Base-by-base conservation (phyloP, 2,888 invertebrate species). In the Junonia oenone region DNA sequence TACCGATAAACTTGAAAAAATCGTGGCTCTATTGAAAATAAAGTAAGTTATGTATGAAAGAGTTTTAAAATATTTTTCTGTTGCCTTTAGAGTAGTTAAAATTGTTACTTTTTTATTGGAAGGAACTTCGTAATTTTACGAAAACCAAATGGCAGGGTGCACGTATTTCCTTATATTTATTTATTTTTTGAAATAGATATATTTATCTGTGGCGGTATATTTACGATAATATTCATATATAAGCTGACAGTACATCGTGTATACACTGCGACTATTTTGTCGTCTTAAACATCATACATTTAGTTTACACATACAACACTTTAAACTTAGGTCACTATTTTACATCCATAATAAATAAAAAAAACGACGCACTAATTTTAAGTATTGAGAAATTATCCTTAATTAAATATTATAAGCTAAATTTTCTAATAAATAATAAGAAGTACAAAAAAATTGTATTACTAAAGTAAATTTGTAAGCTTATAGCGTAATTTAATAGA, bases 341-440 rank as follows among this genome's bases (percentile, higher is more conserved):
- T 52, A 51, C 14, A 50, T 50, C 45, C 55, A 45, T 55, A 63
- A 46, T 52, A 55, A 61, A 61, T 53, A 49, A 57, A 61, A 63
- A 65, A 65, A 60, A 19, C 9, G 38, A 40, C 65, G 52, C 57
- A 55, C 26, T 54, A 50, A 33, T 40, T 54, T 56, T 58, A 64
- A 65, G 59, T 54, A 61, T 58, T 58, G 56, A 67, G 54, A 64
- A 62, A 64, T 40, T 40, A 40, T 19, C 11, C 38, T 40, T 40
- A 38, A 11, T 38, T 19, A 19, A 40, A 62, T 54, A 45, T 49
- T 54, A 62, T 57, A 49, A 55, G 56, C 26, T 43, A 13, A 43
- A 13, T 33, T 33, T 22, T 13, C 43, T 43, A 43, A 43, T 43
- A 43, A 43, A 13, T 43, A 13, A 43, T 22, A 43, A 22, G 26